Evolutionary conservation across 2,888 invertebrate genomes (phyloP).

Genomic region (Amphiduros pacificus): DNA sequence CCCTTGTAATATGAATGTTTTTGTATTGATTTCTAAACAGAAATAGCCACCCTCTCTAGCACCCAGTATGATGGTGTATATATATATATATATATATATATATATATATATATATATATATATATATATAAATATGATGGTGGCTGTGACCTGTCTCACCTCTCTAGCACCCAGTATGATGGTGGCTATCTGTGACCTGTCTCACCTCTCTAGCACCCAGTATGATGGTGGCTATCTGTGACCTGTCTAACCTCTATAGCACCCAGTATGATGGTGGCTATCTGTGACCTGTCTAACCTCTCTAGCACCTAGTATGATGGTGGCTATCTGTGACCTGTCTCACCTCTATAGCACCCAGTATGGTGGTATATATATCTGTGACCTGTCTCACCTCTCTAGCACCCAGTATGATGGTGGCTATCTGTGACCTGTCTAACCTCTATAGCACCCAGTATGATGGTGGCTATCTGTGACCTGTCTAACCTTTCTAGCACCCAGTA

Average conservation of each 20-base stretch:
- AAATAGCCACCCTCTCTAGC: conserved; percentile 86
- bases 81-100: no score
- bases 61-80: conserved; percentile 95
- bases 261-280: conserved; percentile 95
- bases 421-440: conserved; percentile 98
- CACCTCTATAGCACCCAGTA: conserved; percentile 91
- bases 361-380: conserved; percentile 96
- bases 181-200: conserved; percentile 94
- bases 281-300: conserved; percentile 98
- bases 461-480: conserved; percentile 94
- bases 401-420: conserved; percentile 95
- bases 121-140: no score
- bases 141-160: no score
- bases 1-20: no score
- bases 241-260: conserved; percentile 99
- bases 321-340: conserved; percentile 91
- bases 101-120: no score
- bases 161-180: conserved; percentile 96
- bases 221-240: conserved; percentile 96
- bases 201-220: conserved; percentile 88
- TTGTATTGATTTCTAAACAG: no score
- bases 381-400: conserved; percentile 99
- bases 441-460: conserved; percentile 96
- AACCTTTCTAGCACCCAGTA: no score
- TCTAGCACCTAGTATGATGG: conserved; percentile 95